Percentiles rank a stretch among this genome's conserved stretches.
phyloP scores from a whole-genome alignment of 2,113 vertebrate genomes.

The Chionis minor region DNA sequence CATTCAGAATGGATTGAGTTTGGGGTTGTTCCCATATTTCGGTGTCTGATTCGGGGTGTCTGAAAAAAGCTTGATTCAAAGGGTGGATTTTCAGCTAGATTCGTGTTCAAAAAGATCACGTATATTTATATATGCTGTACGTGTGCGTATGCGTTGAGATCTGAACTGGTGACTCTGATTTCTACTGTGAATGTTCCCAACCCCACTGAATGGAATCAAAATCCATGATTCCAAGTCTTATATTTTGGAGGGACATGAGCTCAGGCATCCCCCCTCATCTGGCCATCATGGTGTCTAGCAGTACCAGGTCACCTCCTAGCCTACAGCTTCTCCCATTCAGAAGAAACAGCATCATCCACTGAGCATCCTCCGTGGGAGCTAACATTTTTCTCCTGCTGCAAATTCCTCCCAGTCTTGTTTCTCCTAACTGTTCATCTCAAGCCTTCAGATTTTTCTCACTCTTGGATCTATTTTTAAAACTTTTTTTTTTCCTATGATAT shows the following conservation, averaged over 20 bases:
- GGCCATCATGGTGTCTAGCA: not conserved
- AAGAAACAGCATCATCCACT: not conserved
- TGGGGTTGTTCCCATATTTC: not conserved
- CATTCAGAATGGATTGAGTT: not conserved
- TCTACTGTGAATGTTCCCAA: not conserved
- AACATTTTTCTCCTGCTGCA: not conserved
- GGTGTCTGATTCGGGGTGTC: not conserved
- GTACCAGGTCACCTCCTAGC: not conserved
- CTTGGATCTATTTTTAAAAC: slow-evolving; percentile 39
- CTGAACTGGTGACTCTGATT: not conserved
- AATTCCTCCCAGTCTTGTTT: not conserved
- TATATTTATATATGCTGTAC: not conserved
- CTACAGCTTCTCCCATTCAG: not conserved
- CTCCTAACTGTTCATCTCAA: not conserved
- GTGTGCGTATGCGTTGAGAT: not conserved
- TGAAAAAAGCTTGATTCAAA: not conserved
- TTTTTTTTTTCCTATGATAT: not conserved
- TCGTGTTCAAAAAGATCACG: not conserved
- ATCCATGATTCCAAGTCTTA: not conserved
- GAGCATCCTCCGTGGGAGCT: not conserved
- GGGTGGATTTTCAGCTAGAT: not conserved
- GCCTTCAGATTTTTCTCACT: not conserved
- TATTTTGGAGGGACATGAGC: not conserved
- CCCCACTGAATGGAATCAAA: not conserved
- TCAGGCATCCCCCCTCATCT: fast-evolving